Evolutionary conservation across 2,113 vertebrate species (phyloP), one percentile per base, ranked within the genome.

Genomic region (Ivindomyrus marchei): DNA sequence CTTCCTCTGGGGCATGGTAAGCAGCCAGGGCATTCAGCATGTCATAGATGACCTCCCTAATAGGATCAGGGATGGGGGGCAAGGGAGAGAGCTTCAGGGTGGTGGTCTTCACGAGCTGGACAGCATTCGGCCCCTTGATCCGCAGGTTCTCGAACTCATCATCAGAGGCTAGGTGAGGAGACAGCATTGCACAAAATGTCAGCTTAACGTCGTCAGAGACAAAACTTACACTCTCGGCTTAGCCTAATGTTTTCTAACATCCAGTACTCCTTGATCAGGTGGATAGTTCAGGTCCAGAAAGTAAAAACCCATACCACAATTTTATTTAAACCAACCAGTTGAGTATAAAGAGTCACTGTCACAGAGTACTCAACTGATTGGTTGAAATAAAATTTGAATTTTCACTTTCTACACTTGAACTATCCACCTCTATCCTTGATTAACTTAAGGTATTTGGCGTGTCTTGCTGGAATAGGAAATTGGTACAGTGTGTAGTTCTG

Each of bases 131-230:
- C 15, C 98, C 98, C 93, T 98, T 98, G 92, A 98, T 98, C 90
- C 98, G 96, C 92, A 98, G 95, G 93, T 98, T 98, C 94, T 98
- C 98, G 95, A 98, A 98, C 92, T 98, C 98, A 83, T 98, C 98
- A 92, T 98, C 98, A 90, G 98, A 98, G 50, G 97, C 98, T 98
- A 91, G 70, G 15, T 39, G 21, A 89, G 62, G n/a, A 31, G 45
- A 9, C 74, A 80, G 13, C 31, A 77, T 42, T 7, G 15, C 36
- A 80, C 15, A 80, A 80, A 42, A 17, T 4, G 36, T 80, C 74
- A 42, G 74, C 5, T 42, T 39, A 42, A 80, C 17, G 3, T 27
- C 24, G 3, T 15, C 45, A 27, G 31, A 36, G 15, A 4, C 50
- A 53, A 87, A 36, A 56, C 50, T 36, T 7, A 47, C 45, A n/a